phyloP scores from a whole-genome alignment of 2,113 vertebrate genomes.

The Myotis davidii region DNA sequence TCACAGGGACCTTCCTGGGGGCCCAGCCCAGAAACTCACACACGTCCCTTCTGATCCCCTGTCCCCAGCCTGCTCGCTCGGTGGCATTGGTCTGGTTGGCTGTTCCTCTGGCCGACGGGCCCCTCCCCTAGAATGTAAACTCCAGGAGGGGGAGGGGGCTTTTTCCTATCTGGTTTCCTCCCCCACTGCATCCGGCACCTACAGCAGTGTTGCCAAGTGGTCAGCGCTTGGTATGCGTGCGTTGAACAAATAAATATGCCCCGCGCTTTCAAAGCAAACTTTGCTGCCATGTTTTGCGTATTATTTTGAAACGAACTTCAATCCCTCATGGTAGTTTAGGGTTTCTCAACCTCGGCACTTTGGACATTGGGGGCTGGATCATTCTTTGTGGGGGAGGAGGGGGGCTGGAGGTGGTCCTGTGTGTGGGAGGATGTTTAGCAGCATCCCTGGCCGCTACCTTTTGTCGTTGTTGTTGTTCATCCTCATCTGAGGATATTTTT shows the following conservation, averaged over 20 bases:
- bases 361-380: background rate
- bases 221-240: background rate
- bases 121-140: background rate
- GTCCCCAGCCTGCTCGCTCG: background rate
- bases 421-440: fast-evolving
- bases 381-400: background rate
- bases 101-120: background rate
- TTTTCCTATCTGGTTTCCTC: background rate
- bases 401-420: fast-evolving
- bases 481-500: no score
- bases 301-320: background rate
- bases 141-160: background rate
- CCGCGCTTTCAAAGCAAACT: background rate
- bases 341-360: background rate
- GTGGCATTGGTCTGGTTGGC: background rate
- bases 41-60: background rate
- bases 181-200: background rate
- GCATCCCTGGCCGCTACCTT: background rate
- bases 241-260: background rate
- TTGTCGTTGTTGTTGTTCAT: no score
- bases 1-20: background rate
- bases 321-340: background rate
- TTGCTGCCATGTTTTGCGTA: fast-evolving
- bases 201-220: fast-evolving
- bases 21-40: background rate